Evolutionary conservation across 2,888 invertebrate genomes (phyloP).

Genomic region (Penaeus monodon): DNA sequence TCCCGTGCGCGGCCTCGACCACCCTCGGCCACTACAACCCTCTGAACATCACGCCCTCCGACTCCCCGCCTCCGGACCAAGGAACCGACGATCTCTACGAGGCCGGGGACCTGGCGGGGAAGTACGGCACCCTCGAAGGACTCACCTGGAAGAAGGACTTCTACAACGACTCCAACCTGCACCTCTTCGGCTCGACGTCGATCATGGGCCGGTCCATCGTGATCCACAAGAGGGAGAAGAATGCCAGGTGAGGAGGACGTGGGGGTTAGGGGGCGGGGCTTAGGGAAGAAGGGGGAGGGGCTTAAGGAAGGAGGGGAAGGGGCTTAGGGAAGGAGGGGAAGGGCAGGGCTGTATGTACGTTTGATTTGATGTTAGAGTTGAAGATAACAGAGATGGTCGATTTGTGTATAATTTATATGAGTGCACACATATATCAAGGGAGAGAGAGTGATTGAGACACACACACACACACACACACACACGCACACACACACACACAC

Average conservation of each 20-base stretch:
- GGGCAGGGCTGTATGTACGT: no score
- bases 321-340: no score
- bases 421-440: no score
- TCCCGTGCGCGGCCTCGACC: conserved; percentile 87
- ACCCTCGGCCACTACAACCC: conserved; percentile 92
- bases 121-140: conserved; percentile 83
- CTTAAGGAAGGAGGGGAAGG: background rate
- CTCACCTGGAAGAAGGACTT: conserved; percentile 71
- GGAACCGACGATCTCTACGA: conserved; percentile 89
- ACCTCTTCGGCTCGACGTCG: conserved; percentile 84
- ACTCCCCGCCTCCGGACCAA: conserved; percentile 75
- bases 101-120: conserved; percentile 82
- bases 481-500: no score
- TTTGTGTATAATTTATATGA: no score
- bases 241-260: conserved; percentile 77
- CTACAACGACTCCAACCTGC: conserved; percentile 85
- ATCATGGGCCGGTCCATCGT: conserved; percentile 89
- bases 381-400: no score
- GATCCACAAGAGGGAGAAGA: conserved; percentile 79
- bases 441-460: no score
- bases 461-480: no score
- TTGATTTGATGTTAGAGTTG: no score
- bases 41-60: conserved; percentile 77
- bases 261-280: conserved; percentile 72
- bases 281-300: background rate